phyloP scores from a whole-genome alignment of 2,888 invertebrate genomes.

The Lasioglossum lativentre region DNA sequence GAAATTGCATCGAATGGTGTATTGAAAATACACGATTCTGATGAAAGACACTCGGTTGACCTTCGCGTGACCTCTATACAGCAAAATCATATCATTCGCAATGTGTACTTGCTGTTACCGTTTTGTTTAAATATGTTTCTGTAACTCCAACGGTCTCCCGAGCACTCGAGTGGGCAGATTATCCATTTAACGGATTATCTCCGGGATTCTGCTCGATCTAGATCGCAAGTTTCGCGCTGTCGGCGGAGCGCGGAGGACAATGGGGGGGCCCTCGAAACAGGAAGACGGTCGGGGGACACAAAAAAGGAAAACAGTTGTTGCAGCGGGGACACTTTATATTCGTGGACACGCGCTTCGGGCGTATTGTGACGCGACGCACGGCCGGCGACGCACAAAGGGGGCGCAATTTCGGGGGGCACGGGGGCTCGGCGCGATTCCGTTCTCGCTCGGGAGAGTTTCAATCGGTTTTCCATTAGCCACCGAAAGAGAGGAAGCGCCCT shows the following conservation, averaged over 20 bases:
- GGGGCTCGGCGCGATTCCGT: constrained; percentile 6
- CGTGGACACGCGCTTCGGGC: constrained; percentile 56
- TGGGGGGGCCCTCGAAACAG: constrained; percentile 45
- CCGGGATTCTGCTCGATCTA: not conserved
- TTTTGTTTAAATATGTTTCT: not conserved
- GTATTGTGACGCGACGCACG: constrained; percentile 55
- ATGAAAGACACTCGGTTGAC: not conserved
- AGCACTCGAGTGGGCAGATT: not conserved
- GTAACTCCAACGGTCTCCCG: not conserved
- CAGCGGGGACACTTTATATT: constrained; percentile 61
- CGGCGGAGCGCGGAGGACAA: not conserved
- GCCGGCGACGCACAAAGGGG: constrained; percentile 49
- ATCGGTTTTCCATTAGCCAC: constrained; percentile 77
- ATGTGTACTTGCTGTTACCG: not conserved
- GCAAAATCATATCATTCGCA: not conserved
- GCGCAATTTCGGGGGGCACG: constrained; percentile 49
- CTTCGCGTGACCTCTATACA: not conserved
- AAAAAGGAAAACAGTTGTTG: constrained; percentile 42
- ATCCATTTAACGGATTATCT: not conserved
- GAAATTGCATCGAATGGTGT: not conserved
- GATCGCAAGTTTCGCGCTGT: constrained; percentile 24
- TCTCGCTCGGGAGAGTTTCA: constrained; percentile 70
- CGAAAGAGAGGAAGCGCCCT: constrained; percentile 48
- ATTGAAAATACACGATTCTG: not conserved
- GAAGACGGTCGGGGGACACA: constrained; percentile 6